A percentile compares a stretch with the other conserved stretches of the same genome.
These are phyloP conservation scores for Zaprionus camerounensis DNA, from an alignment of 1,140 invertebrate species.

Conservation along the genomic window DNA sequence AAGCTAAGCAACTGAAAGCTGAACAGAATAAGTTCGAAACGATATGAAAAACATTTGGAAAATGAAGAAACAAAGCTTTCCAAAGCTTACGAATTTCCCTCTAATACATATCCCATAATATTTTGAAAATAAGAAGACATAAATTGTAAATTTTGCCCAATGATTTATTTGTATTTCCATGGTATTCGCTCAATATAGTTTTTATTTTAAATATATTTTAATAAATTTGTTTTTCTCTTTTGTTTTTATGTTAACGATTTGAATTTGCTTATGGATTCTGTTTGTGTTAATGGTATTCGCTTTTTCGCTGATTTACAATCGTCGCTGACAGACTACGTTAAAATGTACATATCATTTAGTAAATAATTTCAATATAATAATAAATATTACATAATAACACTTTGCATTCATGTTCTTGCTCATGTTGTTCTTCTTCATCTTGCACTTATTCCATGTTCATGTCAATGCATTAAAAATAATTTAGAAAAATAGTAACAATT, in stretches of 20 bases:
- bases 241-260: constrained; percentile 60
- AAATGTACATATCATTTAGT: constrained; percentile 72
- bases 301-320: constrained; percentile 69
- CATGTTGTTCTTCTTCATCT: constrained; percentile 25
- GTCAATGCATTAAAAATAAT: constrained; percentile 51
- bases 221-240: constrained; percentile 62
- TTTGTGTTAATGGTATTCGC: constrained; percentile 49
- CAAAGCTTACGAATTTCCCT: not conserved
- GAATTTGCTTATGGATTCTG: constrained; percentile 29
- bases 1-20: not conserved
- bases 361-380: constrained; percentile 69
- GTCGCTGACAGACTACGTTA: constrained; percentile 58
- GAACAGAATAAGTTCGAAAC: not conserved
- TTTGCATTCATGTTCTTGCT: constrained; percentile 44
- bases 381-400: constrained; percentile 76
- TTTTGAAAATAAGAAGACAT: not conserved
- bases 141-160: constrained; percentile 62
- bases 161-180: constrained; percentile 77
- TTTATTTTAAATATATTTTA: constrained; percentile 70
- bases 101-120: too few species aligned
- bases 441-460: constrained; percentile 39
- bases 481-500: constrained; percentile 67
- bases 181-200: constrained; percentile 77
- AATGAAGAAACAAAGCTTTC: not conserved
- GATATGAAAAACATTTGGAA: not conserved